A percentile compares a stretch with the other conserved stretches of the same genome.
Evolutionary conservation across 2,797 vertebrate genomes (phyloP).

Genomic region (Schizopygopsis malacanthus): DNA sequence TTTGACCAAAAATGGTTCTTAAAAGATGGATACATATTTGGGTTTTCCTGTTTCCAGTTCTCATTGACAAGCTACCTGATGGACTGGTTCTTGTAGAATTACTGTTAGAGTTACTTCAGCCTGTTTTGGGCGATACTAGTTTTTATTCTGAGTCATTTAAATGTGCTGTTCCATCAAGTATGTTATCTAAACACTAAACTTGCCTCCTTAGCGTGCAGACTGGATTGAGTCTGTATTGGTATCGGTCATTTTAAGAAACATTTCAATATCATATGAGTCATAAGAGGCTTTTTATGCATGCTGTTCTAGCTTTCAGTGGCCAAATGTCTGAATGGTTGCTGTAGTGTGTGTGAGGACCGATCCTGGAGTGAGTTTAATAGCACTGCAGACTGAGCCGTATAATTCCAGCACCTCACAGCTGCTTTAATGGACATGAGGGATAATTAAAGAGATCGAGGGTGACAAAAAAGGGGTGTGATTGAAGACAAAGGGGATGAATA

Average conservation of each 20-base stretch:
- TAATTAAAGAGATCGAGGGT: background rate
- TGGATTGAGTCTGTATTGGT: background rate
- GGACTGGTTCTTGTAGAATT: background rate
- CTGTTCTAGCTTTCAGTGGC: background rate
- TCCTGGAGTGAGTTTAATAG: background rate
- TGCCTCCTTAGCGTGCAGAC: background rate
- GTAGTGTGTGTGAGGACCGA: background rate
- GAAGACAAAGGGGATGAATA: background rate
- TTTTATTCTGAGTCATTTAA: background rate
- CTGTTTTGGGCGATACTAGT: background rate
- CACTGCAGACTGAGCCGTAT: background rate
- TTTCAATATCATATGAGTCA: background rate
- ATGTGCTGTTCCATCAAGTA: background rate
- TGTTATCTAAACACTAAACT: background rate
- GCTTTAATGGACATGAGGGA: conserved; percentile 1
- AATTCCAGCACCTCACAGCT: conserved; percentile 28
- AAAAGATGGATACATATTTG: background rate
- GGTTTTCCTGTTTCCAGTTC: background rate
- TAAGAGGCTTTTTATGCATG: background rate
- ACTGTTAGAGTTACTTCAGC: background rate
- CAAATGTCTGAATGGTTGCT: background rate
- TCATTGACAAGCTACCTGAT: background rate
- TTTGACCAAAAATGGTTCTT: background rate
- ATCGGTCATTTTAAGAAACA: background rate
- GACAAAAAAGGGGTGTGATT: background rate